phyloP scores from a whole-genome alignment of 1,140 invertebrate species.

The Mercenaria mercenaria region DNA sequence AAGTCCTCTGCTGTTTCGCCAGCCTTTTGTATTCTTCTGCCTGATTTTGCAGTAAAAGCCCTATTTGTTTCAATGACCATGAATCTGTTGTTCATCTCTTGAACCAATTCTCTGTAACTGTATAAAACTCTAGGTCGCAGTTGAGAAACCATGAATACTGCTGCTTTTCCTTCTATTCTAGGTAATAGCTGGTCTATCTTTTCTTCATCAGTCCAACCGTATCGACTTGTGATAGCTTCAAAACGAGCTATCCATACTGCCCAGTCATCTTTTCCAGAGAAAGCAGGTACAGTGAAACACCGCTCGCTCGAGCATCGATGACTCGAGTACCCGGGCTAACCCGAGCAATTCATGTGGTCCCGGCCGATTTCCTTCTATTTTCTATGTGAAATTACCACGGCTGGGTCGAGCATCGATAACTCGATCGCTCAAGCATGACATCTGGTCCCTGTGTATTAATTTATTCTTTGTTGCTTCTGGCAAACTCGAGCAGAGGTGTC shows the following conservation, averaged over 20 bases:
- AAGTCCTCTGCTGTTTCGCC: constrained; percentile 11
- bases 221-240: constrained; percentile 1
- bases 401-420: no score
- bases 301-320: no score
- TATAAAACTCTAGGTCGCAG: not conserved
- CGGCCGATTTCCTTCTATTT: no score
- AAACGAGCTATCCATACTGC: constrained; percentile 29
- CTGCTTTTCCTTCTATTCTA: not conserved
- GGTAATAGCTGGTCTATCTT: constrained; percentile 16
- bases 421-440: no score
- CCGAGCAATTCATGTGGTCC: no score
- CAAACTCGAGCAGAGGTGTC: no score
- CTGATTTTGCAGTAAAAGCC: not conserved
- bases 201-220: not conserved
- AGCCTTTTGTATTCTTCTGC: not conserved
- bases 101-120: not conserved
- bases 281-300: no score
- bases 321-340: no score
- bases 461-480: no score
- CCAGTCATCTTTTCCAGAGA: no score
- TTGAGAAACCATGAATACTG: constrained; percentile 5
- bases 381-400: no score
- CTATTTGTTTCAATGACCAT: constrained; percentile 15
- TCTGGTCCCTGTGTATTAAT: no score
- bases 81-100: constrained; percentile 11